Evolutionary conservation across 2,113 vertebrate species (phyloP).

Genomic region (Oryctolagus cuniculus): DNA sequence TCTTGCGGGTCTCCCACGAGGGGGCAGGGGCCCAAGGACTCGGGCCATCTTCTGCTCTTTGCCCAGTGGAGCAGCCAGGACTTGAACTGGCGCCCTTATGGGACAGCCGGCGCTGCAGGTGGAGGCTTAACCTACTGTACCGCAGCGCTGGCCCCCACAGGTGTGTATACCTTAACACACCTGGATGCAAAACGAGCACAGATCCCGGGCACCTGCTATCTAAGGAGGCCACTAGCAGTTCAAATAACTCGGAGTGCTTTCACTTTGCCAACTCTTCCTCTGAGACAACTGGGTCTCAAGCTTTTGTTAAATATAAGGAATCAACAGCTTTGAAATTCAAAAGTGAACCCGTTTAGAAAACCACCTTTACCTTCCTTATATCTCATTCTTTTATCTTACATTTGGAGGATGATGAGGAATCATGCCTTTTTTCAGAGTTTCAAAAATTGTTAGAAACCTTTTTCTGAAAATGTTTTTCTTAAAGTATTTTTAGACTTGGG

Average conservation of each 20-base stretch:
- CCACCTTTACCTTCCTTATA: not conserved
- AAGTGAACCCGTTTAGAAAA: conserved; percentile 28
- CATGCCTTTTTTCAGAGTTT: not conserved
- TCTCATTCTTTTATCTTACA: conserved; percentile 25
- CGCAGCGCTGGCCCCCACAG: too few relatives aligned
- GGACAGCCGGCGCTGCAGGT: too few relatives aligned
- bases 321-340: conserved; percentile 49
- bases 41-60: too few relatives aligned
- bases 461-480: conserved; percentile 38
- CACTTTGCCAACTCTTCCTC: not conserved
- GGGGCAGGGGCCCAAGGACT: too few relatives aligned
- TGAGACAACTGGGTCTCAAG: not conserved
- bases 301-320: conserved; percentile 58
- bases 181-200: not conserved
- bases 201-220: not conserved
- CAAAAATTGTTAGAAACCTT: not conserved
- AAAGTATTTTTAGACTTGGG: not conserved
- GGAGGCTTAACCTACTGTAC: too few relatives aligned
- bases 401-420: not conserved
- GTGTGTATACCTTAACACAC: not conserved
- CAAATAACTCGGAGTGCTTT: not conserved
- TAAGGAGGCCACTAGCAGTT: not conserved
- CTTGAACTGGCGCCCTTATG: too few relatives aligned
- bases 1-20: too few relatives aligned
- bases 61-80: too few relatives aligned